Base-by-base conservation (phyloP, 1,140 invertebrate species). In the Drosophila tsacasi region DNA sequence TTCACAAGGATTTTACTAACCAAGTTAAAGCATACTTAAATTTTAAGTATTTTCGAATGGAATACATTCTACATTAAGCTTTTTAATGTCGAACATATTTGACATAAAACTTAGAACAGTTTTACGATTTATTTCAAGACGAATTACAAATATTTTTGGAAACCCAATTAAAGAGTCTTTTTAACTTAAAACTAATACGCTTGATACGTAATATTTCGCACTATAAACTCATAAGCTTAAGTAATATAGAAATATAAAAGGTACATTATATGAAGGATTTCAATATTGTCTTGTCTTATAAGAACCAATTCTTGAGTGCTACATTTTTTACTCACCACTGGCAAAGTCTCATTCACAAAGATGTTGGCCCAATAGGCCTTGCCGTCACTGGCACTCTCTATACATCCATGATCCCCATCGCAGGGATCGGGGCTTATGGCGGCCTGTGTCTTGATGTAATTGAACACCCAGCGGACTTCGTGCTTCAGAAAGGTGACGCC, bases 341-440 rank as follows among this genome's bases (percentile, higher is more conserved):
- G 91, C 44, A 92, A 57, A 12, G 84, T 76, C 10, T 69, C 58
- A 47, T 80, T 82, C 23, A 92, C 91, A 66, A 63, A 84, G n/a
- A 92, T 72, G 12, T 89, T 67, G 27, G 91, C 91, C 82, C 69
- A 84, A 40, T 92, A 92, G 6, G 77, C 79, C 49, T 92, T 92
- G 23, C 83, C 83, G 42, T 90, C 69, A 58, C 58, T 76, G 15
- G 79, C 72, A 47, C 83, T 90, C 30, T 71, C 21, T 19, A 92
- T 72, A 25, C 91, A 92, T 35, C 77, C 57, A 10, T 92, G 77
- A 37, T 91, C 75, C 4, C 91, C 91, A 37, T 92, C 91, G 17
- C 91, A 92, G 3, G 91, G 91, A 74, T 92, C 91, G n/a, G 91
- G 91, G 6, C 77, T 80, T 25, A 92, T 92, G 8, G 44, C 58